A percentile compares a stretch with the other conserved stretches of the same genome.
phyloP scores from a whole-genome alignment of 2,888 invertebrate species.

The Drosophila neonasuta region DNA sequence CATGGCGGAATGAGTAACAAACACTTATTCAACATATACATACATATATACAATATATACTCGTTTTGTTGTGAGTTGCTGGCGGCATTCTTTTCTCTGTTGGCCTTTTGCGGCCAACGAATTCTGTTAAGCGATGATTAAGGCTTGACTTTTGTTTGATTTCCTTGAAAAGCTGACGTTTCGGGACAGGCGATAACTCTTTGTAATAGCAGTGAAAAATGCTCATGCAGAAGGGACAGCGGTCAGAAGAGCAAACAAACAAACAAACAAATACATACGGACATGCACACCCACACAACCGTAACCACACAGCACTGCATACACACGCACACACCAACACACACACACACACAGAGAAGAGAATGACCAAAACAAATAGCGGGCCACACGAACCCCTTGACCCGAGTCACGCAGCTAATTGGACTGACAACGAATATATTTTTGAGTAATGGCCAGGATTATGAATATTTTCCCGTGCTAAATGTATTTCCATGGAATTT shows the following conservation, averaged over 20 bases:
- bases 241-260: constrained; percentile 46
- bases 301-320: constrained; percentile 4
- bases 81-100: constrained; percentile 3
- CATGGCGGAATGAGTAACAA: not conserved
- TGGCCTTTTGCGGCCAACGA: constrained; percentile 12
- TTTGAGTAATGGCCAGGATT: constrained; percentile 73
- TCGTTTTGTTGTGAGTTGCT: not conserved
- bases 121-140: constrained; percentile 23
- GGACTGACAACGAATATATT: constrained; percentile 75
- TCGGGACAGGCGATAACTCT: constrained; percentile 67
- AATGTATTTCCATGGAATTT: constrained; percentile 53
- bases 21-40: not conserved
- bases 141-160: constrained; percentile 68
- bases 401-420: constrained; percentile 77
- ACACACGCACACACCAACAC: constrained; percentile 4
- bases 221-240: constrained; percentile 46
- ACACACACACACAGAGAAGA: constrained; percentile 13
- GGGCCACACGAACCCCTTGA: constrained; percentile 67
- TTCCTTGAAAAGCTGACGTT: constrained; percentile 56
- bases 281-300: constrained; percentile 12
- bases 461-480: constrained; percentile 64
- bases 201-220: constrained; percentile 72
- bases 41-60: not conserved
- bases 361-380: constrained; percentile 72
- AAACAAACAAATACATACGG: constrained; percentile 24